Percentiles rank a stretch among this genome's conserved stretches.
Evolutionary conservation across 2,113 vertebrate genomes (phyloP).

Genomic region (Syngnathus typhle): DNA sequence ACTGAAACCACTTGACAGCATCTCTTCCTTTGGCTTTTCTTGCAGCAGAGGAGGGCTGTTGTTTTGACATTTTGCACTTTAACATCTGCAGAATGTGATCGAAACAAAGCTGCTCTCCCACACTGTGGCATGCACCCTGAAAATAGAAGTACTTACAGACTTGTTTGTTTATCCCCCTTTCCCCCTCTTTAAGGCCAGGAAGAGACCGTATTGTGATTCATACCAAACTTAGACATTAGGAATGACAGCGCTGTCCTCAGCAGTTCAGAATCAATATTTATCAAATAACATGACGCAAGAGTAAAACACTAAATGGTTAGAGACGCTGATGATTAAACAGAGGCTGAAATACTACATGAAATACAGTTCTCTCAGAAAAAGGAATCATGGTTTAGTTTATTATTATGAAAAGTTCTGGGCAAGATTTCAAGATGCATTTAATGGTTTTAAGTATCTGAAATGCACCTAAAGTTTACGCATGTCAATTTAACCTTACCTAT

Average conservation of each 20-base stretch:
- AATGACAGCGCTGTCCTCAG: neutral
- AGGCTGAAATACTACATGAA: neutral
- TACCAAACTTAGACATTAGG: neutral
- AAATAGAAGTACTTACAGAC: slow-evolving; percentile 57
- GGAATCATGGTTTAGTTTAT: too few species aligned
- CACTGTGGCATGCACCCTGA: slow-evolving; percentile 51
- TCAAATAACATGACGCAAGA: too few species aligned
- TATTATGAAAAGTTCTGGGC: too few species aligned
- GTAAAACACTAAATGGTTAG: too few species aligned
- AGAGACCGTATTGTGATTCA: slow-evolving; percentile 1
- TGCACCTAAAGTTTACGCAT: too few species aligned
- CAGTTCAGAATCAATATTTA: too few species aligned
- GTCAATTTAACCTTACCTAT: too few species aligned
- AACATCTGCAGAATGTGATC: slow-evolving; percentile 68
- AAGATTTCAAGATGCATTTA: too few species aligned
- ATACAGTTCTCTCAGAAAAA: too few species aligned
- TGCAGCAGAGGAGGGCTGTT: slow-evolving; percentile 3
- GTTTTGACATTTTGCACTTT: slow-evolving; percentile 68
- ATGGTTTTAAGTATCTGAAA: too few species aligned
- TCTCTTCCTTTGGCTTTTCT: slow-evolving; percentile 28
- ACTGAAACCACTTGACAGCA: slow-evolving; percentile 3
- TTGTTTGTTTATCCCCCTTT: slow-evolving; percentile 43
- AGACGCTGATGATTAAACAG: neutral
- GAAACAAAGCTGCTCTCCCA: slow-evolving; percentile 72
- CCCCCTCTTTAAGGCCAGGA: slow-evolving; percentile 21